Conservation (phyloP, 1,140 invertebrate genomes). For the Centruroides sculpturatus region DNA sequence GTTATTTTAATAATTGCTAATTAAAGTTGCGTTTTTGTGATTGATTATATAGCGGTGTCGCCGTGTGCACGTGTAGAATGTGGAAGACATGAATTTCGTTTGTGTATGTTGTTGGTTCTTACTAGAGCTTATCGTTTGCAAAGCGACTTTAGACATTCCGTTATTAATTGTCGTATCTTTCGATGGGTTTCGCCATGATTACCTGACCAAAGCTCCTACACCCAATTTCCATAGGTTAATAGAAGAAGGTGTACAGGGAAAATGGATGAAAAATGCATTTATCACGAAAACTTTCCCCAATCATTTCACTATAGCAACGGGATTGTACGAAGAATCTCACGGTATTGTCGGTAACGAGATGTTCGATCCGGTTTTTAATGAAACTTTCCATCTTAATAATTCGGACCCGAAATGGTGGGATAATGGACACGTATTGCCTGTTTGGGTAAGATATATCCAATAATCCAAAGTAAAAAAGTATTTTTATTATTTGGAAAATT, state of each 20-base stretch:
- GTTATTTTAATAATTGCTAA: no score
- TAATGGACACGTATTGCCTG: slow-evolving; percentile 14
- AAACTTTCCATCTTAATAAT: slow-evolving; percentile 11
- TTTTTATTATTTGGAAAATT: no score
- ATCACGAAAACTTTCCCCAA: slow-evolving; percentile 27
- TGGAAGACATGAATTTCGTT: no score
- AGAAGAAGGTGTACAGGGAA: slow-evolving; percentile 12
- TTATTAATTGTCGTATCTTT: slow-evolving; percentile 21
- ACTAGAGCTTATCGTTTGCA: background rate
- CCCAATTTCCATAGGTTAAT: slow-evolving; percentile 16
- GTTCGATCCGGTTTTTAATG: slow-evolving; percentile 20
- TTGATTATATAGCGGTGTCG: no score
- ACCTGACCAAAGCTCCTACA: slow-evolving; percentile 16
- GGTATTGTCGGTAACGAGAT: slow-evolving; percentile 29
- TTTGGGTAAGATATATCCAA: slow-evolving; percentile 18
- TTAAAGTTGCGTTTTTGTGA: no score
- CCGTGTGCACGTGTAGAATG: no score
- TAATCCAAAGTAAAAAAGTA: no score
- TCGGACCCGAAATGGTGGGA: slow-evolving; percentile 19
- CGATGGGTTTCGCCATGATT: slow-evolving; percentile 25
- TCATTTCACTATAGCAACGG: slow-evolving; percentile 25
- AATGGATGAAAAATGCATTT: slow-evolving; percentile 17
- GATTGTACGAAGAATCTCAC: slow-evolving; percentile 37
- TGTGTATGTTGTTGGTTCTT: no score
- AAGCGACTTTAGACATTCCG: background rate